Evolutionary conservation across 2,797 vertebrate genomes (phyloP).

Genomic region (Rhincodon typus): DNA sequence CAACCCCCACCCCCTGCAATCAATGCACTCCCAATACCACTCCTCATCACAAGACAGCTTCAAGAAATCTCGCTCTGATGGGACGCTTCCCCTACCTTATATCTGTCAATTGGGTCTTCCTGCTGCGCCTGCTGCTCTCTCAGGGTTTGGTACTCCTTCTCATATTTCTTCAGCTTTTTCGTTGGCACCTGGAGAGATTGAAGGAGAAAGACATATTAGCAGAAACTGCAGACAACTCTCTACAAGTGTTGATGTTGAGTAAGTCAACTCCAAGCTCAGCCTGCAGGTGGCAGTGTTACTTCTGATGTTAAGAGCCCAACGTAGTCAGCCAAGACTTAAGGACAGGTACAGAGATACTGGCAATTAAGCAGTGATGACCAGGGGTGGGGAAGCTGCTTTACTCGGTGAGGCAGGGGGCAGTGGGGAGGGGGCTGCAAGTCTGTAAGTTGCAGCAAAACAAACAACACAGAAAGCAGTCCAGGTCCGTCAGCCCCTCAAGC

Average conservation of each 20-base stretch:
- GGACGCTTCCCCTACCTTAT: constrained; percentile 64
- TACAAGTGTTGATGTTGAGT: too few species aligned
- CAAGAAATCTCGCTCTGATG: not conserved
- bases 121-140: constrained; percentile 90
- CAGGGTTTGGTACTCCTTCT: constrained; percentile 89
- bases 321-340: not conserved
- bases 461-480: not conserved
- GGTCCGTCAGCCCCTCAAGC: not conserved
- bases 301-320: not conserved
- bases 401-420: not conserved
- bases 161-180: constrained; percentile 98
- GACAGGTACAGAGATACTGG: not conserved
- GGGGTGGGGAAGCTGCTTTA: not conserved
- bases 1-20: not conserved
- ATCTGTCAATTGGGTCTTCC: constrained; percentile 94
- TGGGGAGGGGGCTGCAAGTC: not conserved
- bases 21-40: too few species aligned
- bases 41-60: not conserved
- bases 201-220: constrained; percentile 26
- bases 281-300: not conserved
- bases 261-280: not conserved
- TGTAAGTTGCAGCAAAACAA: not conserved
- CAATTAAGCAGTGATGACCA: not conserved
- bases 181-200: constrained; percentile 74
- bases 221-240: not conserved